phyloP scores from a whole-genome alignment of 2,797 vertebrate genomes.

The Onychomys arenicola region DNA sequence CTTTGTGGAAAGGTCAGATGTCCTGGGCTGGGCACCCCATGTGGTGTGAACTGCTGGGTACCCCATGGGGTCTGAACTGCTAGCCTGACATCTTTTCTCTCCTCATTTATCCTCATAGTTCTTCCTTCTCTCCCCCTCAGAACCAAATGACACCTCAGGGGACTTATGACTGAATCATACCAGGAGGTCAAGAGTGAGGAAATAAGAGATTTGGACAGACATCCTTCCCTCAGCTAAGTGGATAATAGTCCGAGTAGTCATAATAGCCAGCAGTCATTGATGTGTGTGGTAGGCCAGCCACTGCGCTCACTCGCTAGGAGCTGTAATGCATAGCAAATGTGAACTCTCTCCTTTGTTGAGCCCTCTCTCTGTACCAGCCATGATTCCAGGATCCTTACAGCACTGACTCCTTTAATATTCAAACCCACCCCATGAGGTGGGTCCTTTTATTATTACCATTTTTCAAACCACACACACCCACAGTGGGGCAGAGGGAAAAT shows the following conservation, averaged over 20 bases:
- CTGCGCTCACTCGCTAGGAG: not conserved
- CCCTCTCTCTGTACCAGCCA: not conserved
- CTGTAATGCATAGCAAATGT: not conserved
- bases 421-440: not conserved
- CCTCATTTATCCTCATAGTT: not conserved
- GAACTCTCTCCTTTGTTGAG: constrained; percentile 19
- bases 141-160: constrained; percentile 7
- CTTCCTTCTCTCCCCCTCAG: not conserved
- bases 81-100: not conserved
- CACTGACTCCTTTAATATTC: not conserved
- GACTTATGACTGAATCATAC: constrained; percentile 52
- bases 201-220: constrained; percentile 51
- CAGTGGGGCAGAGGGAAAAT: not conserved
- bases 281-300: not conserved
- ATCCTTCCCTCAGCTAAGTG: constrained; percentile 30
- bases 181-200: constrained; percentile 21
- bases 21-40: not conserved
- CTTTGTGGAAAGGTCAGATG: constrained; percentile 66
- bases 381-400: not conserved
- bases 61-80: not conserved
- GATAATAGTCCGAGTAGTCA: constrained; percentile 27
- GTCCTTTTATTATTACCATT: constrained; percentile 3
- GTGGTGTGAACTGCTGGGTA: not conserved
- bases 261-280: not conserved
- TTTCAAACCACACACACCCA: constrained; percentile 12